Percentiles rank a stretch among this genome's conserved stretches.
These are phyloP conservation scores for Actias luna DNA, from an alignment of 2,888 invertebrate species.

Conservation along the genomic window DNA sequence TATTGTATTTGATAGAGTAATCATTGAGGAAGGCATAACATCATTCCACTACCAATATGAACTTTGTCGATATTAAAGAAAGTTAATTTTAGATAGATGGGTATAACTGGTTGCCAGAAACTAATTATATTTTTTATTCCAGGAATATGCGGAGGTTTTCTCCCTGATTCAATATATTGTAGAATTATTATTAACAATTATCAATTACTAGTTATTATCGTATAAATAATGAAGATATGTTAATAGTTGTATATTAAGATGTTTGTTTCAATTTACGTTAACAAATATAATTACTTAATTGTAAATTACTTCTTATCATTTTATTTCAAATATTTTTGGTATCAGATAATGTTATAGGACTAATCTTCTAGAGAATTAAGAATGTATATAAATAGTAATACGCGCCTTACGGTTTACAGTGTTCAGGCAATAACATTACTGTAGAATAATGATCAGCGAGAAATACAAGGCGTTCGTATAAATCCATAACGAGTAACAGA, in stretches of 20 bases:
- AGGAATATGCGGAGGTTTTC: not conserved
- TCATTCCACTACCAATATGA: too few relatives aligned
- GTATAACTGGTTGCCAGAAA: not conserved
- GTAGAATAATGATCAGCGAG: not conserved
- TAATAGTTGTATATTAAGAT: conserved; percentile 1
- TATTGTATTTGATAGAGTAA: too few relatives aligned
- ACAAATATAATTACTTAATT: not conserved
- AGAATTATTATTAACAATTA: not conserved
- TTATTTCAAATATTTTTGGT: not conserved
- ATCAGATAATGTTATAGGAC: not conserved
- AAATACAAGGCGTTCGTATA: not conserved
- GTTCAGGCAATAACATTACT: not conserved
- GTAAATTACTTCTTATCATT: not conserved
- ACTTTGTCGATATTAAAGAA: too few relatives aligned
- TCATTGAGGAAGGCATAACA: too few relatives aligned
- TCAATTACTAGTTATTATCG: not conserved
- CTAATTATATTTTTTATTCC: not conserved
- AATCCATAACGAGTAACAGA: too few relatives aligned
- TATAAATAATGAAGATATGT: not conserved
- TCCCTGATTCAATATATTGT: not conserved
- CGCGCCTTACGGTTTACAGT: not conserved
- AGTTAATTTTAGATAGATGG: too few relatives aligned
- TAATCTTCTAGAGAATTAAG: not conserved
- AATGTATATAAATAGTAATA: not conserved
- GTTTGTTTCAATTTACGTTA: not conserved